A percentile compares a stretch with the other conserved stretches of the same genome.
Evolutionary conservation across 2,888 invertebrate species (phyloP).

Genomic region (Incurvaria masculella): DNA sequence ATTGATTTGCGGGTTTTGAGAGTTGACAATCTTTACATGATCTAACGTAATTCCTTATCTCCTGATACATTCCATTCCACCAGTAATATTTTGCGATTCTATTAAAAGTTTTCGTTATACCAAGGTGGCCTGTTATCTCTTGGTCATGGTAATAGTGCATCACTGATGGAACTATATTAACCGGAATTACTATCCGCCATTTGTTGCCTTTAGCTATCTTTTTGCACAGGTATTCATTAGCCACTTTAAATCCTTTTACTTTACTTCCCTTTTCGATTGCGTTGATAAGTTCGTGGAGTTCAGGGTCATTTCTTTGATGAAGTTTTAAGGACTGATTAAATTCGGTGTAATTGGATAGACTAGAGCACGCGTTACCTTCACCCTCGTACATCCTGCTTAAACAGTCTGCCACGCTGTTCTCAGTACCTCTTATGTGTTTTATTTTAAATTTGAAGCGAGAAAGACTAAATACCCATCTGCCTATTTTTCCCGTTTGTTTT

Average conservation of each 20-base stretch:
- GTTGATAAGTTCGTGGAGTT: background rate
- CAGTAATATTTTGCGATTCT: background rate
- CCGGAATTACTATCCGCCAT: background rate
- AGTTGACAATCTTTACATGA: background rate
- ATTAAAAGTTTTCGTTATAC: background rate
- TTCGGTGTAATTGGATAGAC: background rate
- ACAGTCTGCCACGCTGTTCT: background rate
- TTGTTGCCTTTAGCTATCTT: background rate
- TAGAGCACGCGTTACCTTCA: background rate
- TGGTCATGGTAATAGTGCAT: background rate
- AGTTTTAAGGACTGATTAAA: background rate
- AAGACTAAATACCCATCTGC: background rate
- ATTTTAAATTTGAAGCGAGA: background rate
- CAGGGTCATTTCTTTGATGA: background rate
- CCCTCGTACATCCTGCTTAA: background rate
- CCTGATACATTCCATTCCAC: background rate
- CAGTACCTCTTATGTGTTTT: background rate
- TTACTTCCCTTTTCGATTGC: background rate
- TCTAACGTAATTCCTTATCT: background rate
- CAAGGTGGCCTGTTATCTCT: background rate
- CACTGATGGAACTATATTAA: background rate
- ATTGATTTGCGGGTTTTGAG: background rate
- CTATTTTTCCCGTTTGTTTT: background rate
- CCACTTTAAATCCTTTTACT: background rate
- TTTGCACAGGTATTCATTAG: background rate